A percentile compares a stretch with the other conserved stretches of the same genome.
Conservation (phyloP, 2,113 vertebrate genomes). For the Oxyruncus cristatus region DNA sequence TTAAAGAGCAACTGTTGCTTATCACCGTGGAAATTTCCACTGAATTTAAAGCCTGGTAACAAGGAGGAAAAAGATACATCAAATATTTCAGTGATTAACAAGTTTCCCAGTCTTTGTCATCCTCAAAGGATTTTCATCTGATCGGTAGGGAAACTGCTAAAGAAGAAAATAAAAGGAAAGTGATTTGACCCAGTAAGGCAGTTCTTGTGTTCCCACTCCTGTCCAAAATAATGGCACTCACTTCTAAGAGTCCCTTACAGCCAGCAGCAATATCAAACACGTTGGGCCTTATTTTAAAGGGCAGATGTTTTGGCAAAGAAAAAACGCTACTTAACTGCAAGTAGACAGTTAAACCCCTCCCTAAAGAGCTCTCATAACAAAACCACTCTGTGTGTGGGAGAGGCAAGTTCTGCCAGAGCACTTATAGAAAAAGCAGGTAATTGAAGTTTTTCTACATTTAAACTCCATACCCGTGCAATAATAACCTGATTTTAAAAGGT, state of each 20-base stretch:
- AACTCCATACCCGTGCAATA: background rate
- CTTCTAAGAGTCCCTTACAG: background rate
- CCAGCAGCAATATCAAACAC: background rate
- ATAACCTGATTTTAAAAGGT: background rate
- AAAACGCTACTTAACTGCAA: background rate
- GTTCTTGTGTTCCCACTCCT: background rate
- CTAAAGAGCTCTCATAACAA: background rate
- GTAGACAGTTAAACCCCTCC: background rate
- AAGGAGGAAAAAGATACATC: background rate
- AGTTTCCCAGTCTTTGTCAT: background rate
- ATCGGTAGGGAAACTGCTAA: background rate
- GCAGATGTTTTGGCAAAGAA: background rate
- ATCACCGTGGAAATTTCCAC: conserved; percentile 24
- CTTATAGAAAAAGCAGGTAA: conserved; percentile 20
- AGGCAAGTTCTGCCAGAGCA: background rate
- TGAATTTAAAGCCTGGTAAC: conserved; percentile 32
- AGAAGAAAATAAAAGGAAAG: conserved; percentile 25
- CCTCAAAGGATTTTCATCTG: conserved; percentile 7
- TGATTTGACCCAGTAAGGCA: background rate
- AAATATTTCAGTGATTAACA: background rate
- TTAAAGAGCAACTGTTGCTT: conserved; percentile 30
- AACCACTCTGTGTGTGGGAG: conserved; percentile 5
- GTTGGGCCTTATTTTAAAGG: background rate
- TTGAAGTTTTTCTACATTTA: conserved; percentile 11
- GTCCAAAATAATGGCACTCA: background rate